Conservation (phyloP, 2,113 vertebrate species). For the Pantherophis guttatus region DNA sequence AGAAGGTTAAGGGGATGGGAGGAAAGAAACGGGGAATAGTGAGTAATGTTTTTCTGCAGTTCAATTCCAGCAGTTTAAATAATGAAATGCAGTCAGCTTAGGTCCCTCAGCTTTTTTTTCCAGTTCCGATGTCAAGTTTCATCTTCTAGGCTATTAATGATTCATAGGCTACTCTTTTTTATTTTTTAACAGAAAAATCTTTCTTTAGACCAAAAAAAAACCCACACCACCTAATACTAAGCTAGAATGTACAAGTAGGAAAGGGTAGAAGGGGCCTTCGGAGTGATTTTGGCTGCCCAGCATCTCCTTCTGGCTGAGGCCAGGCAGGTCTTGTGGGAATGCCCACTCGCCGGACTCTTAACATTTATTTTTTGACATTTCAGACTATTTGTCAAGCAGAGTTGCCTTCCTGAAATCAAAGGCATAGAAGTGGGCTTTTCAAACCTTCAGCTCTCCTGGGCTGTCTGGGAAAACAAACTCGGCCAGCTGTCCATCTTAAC, state of each 20-base stretch:
- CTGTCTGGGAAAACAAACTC: neutral
- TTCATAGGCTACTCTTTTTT: conserved; percentile 59
- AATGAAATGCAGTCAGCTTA: conserved; percentile 32
- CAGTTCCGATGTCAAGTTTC: conserved; percentile 52
- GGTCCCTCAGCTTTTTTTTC: conserved; percentile 33
- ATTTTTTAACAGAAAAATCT: conserved; percentile 45
- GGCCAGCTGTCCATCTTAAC: neutral
- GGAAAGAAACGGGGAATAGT: neutral
- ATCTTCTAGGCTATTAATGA: conserved; percentile 68
- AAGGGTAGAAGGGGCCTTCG: conserved; percentile 41
- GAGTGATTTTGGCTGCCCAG: conserved; percentile 29
- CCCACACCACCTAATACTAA: conserved; percentile 60
- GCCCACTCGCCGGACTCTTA: conserved; percentile 29
- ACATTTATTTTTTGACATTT: conserved; percentile 64
- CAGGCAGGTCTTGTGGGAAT: conserved; percentile 42
- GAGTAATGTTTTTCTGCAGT: conserved; percentile 25
- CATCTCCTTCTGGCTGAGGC: conserved; percentile 22
- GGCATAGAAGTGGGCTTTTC: conserved; percentile 37
- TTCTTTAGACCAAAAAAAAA: conserved; percentile 19
- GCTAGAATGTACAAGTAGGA: conserved; percentile 49
- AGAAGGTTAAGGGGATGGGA: neutral
- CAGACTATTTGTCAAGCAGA: conserved; percentile 59
- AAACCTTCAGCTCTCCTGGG: conserved; percentile 30
- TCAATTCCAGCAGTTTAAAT: conserved; percentile 48
- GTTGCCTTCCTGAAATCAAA: conserved; percentile 53